A percentile compares a stretch with the other conserved stretches of the same genome.
These are phyloP conservation scores for Gymnosoma rotundatum DNA, from an alignment of 2,888 invertebrate genomes.

Conservation along the genomic window DNA sequence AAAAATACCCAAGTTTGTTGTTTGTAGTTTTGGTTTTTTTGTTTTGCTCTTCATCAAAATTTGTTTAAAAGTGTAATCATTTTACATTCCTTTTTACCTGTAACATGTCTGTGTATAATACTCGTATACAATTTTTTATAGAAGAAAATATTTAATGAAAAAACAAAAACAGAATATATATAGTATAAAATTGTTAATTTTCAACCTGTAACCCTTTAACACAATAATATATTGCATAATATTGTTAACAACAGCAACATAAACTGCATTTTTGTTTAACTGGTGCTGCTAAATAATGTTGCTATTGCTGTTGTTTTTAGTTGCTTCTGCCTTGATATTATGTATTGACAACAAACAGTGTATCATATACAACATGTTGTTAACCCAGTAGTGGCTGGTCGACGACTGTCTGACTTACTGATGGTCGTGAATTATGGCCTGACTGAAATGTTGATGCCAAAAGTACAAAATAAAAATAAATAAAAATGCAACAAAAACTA, in stretches of 20 bases:
- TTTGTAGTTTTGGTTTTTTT: background rate
- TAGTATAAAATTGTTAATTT: conserved; percentile 58
- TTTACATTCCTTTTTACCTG: conserved; percentile 50
- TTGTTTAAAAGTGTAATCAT: conserved; percentile 59
- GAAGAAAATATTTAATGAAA: conserved; percentile 39
- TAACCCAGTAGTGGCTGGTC: conserved; percentile 44
- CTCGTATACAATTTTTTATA: background rate
- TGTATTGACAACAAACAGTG: conserved; percentile 52
- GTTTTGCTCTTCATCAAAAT: conserved; percentile 46
- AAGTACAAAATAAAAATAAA: conserved; percentile 11
- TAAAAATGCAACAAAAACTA: background rate
- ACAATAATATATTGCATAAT: conserved; percentile 65
- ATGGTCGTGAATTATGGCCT: conserved; percentile 57
- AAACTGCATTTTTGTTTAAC: conserved; percentile 61
- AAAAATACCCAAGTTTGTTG: conserved; percentile 26
- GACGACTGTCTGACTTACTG: conserved; percentile 40
- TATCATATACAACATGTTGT: conserved; percentile 54
- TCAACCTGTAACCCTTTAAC: conserved; percentile 68
- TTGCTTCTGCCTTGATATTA: conserved; percentile 44
- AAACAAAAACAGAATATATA: background rate
- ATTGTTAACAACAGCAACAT: conserved; percentile 59
- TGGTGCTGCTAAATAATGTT: conserved; percentile 48
- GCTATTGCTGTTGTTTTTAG: conserved; percentile 14
- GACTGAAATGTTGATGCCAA: conserved; percentile 56
- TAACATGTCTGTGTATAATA: conserved; percentile 26